Evolutionary conservation across 1,140 invertebrate genomes (phyloP).

Genomic region (Phthorimaea operculella): DNA sequence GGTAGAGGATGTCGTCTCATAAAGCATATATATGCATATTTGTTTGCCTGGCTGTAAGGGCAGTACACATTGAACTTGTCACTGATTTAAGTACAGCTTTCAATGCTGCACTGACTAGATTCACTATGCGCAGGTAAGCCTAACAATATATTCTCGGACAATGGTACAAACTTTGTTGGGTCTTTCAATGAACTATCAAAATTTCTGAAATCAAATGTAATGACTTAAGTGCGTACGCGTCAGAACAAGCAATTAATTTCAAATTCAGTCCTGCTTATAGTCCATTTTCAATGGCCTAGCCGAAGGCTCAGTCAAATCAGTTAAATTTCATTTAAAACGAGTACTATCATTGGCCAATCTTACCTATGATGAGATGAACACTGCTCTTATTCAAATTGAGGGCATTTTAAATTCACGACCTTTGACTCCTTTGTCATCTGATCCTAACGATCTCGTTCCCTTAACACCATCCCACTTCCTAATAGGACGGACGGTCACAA

Average conservation of each 20-base stretch:
- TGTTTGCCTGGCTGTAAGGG: slow-evolving; percentile 7
- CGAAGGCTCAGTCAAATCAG: slow-evolving; percentile 7
- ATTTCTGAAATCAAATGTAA: slow-evolving; percentile 4
- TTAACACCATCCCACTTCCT: not conserved
- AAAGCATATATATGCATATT: slow-evolving; percentile 10
- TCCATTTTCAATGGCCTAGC: slow-evolving; percentile 6
- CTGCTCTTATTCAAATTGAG: not conserved
- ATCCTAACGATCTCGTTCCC: not conserved
- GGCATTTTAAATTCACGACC: slow-evolving; percentile 1
- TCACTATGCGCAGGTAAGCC: slow-evolving; percentile 7
- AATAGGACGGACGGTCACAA: not conserved
- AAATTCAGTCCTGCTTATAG: slow-evolving; percentile 10
- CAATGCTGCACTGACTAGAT: slow-evolving; percentile 2
- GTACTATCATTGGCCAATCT: not conserved
- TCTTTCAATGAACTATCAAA: slow-evolving; percentile 2
- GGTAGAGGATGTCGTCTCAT: slow-evolving; percentile 3
- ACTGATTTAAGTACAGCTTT: slow-evolving; percentile 9
- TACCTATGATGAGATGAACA: slow-evolving; percentile 7
- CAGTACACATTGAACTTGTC: slow-evolving; percentile 8
- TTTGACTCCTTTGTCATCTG: slow-evolving; percentile 4
- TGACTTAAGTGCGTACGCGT: not conserved
- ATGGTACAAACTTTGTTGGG: slow-evolving; percentile 7
- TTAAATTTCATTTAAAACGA: slow-evolving; percentile 9
- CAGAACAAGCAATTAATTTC: slow-evolving; percentile 3
- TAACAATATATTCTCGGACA: slow-evolving; percentile 7